phyloP scores from a whole-genome alignment of 1,140 invertebrate genomes.

The Phthorimaea operculella region DNA sequence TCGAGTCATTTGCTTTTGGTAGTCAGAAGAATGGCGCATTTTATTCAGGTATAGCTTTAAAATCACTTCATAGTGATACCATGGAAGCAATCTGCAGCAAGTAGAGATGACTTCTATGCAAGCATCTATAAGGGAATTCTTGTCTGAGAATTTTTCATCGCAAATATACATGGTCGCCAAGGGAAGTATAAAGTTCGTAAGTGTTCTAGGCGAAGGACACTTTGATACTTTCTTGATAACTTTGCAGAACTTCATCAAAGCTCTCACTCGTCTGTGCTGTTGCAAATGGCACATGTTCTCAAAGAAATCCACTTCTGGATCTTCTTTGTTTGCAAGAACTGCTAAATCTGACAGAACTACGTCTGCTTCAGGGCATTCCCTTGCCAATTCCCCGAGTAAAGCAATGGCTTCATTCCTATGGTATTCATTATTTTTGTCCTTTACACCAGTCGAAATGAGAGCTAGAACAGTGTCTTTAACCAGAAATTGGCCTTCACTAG shows the following conservation, averaged over 20 bases:
- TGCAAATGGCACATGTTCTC: conserved; percentile 92
- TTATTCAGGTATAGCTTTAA: conserved; percentile 83
- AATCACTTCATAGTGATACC: conserved; percentile 87
- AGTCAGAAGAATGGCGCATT: conserved; percentile 75
- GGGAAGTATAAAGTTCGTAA: conserved; percentile 88
- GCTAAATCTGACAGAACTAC: conserved; percentile 80
- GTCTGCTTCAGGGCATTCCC: conserved; percentile 77
- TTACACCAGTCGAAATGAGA: conserved; percentile 76
- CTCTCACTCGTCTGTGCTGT: conserved; percentile 82
- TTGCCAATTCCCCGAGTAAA: conserved; percentile 78
- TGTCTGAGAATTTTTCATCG: conserved; percentile 78
- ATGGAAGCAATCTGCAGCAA: conserved; percentile 82
- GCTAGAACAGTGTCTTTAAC: conserved; percentile 78
- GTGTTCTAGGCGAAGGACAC: conserved; percentile 73
- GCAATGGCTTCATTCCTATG: conserved; percentile 80
- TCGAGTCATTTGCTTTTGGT: conserved; percentile 85
- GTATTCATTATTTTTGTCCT: conserved; percentile 72
- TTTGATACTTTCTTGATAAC: conserved; percentile 69
- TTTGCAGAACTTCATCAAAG: conserved; percentile 76
- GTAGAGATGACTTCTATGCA: conserved; percentile 81
- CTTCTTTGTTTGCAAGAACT: conserved; percentile 75
- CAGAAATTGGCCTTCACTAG: conserved; percentile 71
- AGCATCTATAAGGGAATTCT: conserved; percentile 86
- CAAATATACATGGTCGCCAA: conserved; percentile 83
- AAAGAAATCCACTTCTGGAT: conserved; percentile 93